Base-by-base conservation (phyloP, 1,140 invertebrate species). In the Drosophila mayri region DNA sequence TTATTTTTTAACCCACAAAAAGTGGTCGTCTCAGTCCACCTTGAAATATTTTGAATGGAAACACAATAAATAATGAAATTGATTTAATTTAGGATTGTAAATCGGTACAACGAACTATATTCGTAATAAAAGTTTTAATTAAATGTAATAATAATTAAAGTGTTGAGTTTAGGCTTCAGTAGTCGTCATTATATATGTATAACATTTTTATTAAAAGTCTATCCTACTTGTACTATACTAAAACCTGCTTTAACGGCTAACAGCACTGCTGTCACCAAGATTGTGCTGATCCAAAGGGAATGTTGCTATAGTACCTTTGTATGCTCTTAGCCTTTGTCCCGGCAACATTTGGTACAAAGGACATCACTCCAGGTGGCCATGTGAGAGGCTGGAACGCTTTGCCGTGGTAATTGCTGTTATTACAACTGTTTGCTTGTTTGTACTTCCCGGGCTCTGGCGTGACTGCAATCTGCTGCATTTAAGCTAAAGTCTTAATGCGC, bases 401-500 rank as follows among this genome's bases (percentile, higher is more conserved):
- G 58, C 66, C 79, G 65, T 75, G 68, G 80, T 88, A 87, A 87
- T 71, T 71, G 81, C 60, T 66, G 73, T 72, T 61, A 49, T 75
- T 61, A 58, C 73, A 71, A 40, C 52, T 73, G 71, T 47, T 82
- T 71, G 47, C 63, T 52, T 61, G 65, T 68, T 68, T 65, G 61
- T 65, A 35, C n/a, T 52, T 14, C 30, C 16, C 16, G 20, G 54
- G 14, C 25, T 63, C n/a, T 61, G 52, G 28, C 54, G 40, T 47
- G 57, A 60, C 62, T 55, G 40, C 62, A 46, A 38, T 55, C 40
- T 62, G 68, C 38, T 86, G 79, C 72, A 80, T 80, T 83, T 78
- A 84, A 84, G 85, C 80, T 81, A 84, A 88, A 75, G 85, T 81
- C 84, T 78, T 84, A 84, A 88, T 84, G 80, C 85, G 84, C 80